These are phyloP conservation scores for Leucoma salicis DNA, from an alignment of 2,888 invertebrate species.

Conservation along the genomic window DNA sequence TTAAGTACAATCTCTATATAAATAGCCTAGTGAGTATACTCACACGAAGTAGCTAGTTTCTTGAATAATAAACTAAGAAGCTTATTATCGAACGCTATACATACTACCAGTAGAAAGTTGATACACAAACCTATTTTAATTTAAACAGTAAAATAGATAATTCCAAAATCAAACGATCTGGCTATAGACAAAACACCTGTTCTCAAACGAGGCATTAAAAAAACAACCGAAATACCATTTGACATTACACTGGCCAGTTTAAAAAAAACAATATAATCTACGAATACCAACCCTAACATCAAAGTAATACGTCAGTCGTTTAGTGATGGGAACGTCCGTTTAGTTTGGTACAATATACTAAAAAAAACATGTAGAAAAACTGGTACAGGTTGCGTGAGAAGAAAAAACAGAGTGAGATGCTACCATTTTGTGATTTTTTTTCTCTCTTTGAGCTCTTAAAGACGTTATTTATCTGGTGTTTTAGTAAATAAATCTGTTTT, in stretches of 20 bases:
- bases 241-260: conserved; percentile 31
- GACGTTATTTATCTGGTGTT: conserved; percentile 42
- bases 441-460: conserved; percentile 28
- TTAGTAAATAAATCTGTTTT: conserved; percentile 31
- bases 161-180: conserved; percentile 23
- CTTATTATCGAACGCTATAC: neutral
- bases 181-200: conserved; percentile 43
- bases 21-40: no score
- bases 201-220: conserved; percentile 32
- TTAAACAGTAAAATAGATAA: conserved; percentile 8
- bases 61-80: no score
- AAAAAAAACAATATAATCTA: conserved; percentile 9
- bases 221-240: conserved; percentile 40
- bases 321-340: conserved; percentile 18
- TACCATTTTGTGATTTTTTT: conserved; percentile 32
- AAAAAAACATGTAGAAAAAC: conserved; percentile 37
- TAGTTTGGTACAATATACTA: conserved; percentile 22
- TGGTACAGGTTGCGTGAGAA: conserved; percentile 50
- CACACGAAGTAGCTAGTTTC: no score
- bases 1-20: no score
- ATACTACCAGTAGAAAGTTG: conserved; percentile 7
- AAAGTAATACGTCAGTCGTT: conserved; percentile 14
- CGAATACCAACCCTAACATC: conserved; percentile 18
- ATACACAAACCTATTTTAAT: neutral
- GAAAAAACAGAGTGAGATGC: conserved; percentile 51